Evolutionary conservation across 92 coral and sea anemone species (phyloP).

Genomic region (Paragorgia papillata): DNA sequence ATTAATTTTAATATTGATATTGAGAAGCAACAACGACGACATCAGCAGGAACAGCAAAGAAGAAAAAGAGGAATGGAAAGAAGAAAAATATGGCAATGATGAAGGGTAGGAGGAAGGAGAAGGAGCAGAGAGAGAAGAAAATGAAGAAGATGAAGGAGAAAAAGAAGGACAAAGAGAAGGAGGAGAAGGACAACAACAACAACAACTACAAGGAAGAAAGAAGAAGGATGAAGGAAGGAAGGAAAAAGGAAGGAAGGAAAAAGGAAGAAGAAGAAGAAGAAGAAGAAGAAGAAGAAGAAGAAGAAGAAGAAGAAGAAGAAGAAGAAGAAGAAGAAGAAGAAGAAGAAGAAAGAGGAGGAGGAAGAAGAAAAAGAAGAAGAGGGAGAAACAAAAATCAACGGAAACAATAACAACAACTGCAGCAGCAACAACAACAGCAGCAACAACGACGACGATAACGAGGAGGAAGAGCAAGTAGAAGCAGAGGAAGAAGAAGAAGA

Average conservation of each 20-base stretch:
- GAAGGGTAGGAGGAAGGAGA: neutral
- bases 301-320: neutral
- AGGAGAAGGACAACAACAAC: slow-evolving; percentile 1
- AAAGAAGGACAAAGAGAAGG: neutral
- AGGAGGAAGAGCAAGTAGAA: neutral
- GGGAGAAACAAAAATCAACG: neutral
- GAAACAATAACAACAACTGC: neutral
- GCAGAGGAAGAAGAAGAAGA: neutral
- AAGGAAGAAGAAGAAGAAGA: neutral
- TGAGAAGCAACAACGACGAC: no score
- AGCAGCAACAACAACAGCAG: neutral
- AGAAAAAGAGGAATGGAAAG: no score
- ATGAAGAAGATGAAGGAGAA: neutral
- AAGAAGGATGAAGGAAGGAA: neutral
- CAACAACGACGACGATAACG: neutral
- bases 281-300: neutral
- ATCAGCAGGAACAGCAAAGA: no score
- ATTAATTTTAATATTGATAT: no score
- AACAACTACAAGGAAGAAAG: neutral
- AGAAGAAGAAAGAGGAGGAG: neutral
- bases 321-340: neutral
- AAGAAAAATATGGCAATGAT: no score
- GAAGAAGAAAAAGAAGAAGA: neutral
- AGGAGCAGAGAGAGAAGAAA: neutral
- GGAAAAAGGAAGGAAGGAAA: neutral